Conservation (phyloP, 2,888 invertebrate genomes). For the Pachycephus smyrnensis region DNA sequence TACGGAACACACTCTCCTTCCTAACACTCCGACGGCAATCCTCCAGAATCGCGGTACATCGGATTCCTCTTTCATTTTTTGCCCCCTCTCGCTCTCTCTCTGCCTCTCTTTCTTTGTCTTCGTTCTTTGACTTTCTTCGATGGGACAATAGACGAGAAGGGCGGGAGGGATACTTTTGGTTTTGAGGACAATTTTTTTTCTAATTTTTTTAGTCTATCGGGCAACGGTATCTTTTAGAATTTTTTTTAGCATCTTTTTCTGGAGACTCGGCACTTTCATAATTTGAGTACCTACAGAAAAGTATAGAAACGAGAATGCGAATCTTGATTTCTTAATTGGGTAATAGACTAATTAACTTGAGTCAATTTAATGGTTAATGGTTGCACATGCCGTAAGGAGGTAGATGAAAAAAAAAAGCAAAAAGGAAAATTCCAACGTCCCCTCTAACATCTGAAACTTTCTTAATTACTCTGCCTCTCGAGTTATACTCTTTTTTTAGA, state of each 20-base stretch:
- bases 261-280: no score
- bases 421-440: neutral
- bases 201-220: neutral
- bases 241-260: no score
- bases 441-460: neutral
- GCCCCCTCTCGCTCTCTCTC: constrained; percentile 11
- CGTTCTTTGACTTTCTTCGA: constrained; percentile 6
- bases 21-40: constrained; percentile 7
- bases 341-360: neutral
- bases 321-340: neutral
- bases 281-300: neutral
- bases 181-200: neutral
- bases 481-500: neutral
- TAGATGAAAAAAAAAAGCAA: neutral
- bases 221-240: no score
- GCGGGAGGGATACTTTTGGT: neutral
- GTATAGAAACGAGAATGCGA: neutral
- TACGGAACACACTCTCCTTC: constrained; percentile 41
- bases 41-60: neutral
- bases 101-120: neutral
- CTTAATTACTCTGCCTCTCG: neutral
- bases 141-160: neutral
- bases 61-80: constrained; percentile 19
- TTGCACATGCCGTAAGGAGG: neutral
- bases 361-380: neutral